A percentile compares a stretch with the other conserved stretches of the same genome.
These are phyloP conservation scores for Eulemur macaco DNA, from an alignment of 2,113 vertebrate species.

Conservation along the genomic window DNA sequence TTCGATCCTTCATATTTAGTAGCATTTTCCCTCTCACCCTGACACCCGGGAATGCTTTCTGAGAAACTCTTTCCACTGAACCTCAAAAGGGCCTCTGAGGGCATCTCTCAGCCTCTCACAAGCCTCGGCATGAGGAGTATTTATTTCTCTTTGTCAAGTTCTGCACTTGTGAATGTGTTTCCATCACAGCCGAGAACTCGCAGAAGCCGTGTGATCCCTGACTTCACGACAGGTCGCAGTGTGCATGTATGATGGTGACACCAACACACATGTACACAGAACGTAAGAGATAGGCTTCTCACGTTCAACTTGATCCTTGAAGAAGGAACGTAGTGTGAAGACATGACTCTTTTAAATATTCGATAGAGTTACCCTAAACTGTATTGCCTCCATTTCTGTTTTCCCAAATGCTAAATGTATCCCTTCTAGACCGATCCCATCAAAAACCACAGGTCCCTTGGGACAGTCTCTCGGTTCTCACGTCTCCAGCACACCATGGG, in stretches of 20 bases:
- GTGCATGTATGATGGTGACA: fast-evolving
- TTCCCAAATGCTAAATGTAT: background rate
- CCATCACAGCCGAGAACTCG: background rate
- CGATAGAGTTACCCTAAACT: background rate
- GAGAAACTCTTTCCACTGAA: background rate
- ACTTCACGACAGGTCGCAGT: background rate
- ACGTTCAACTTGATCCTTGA: background rate
- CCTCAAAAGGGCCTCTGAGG: background rate
- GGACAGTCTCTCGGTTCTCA: fast-evolving
- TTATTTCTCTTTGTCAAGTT: background rate
- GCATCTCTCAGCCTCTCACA: no score
- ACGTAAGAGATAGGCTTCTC: fast-evolving
- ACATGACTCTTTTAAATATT: background rate
- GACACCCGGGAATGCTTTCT: background rate
- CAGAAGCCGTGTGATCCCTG: background rate
- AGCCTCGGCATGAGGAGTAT: fast-evolving
- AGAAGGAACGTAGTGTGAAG: background rate
- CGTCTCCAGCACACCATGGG: fast-evolving
- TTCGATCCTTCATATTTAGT: background rate
- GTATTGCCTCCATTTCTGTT: background rate
- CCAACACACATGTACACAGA: fast-evolving
- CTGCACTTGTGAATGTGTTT: background rate
- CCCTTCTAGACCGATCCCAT: background rate
- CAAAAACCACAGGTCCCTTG: background rate
- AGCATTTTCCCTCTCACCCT: background rate